Evolutionary conservation across 2,888 invertebrate species (phyloP).

Genomic region (Nomada ruficornis): DNA sequence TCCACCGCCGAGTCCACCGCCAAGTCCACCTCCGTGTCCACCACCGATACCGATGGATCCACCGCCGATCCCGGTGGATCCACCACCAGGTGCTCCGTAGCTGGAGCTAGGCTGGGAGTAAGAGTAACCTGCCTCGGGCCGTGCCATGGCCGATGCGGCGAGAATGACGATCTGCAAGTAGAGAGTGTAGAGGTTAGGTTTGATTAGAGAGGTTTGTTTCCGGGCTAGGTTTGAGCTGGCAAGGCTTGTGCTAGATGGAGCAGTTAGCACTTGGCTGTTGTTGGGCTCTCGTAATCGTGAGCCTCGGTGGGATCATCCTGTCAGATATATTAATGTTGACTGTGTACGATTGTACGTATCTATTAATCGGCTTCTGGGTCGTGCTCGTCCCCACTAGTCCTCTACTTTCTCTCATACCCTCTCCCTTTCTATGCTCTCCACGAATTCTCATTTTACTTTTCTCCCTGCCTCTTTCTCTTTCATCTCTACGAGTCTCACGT

Average conservation of each 20-base stretch:
- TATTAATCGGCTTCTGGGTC: constrained; percentile 11
- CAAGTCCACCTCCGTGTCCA: constrained; percentile 66
- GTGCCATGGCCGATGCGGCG: constrained; percentile 81
- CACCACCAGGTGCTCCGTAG: constrained; percentile 74
- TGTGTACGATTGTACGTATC: constrained; percentile 31
- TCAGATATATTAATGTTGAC: constrained; percentile 27
- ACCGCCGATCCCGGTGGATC: constrained; percentile 42
- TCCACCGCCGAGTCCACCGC: constrained; percentile 67
- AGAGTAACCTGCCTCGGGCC: constrained; percentile 82
- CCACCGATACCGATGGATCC: constrained; percentile 59
- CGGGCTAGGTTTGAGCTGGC: too few species aligned
- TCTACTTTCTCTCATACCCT: constrained; percentile 50
- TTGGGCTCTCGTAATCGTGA: constrained; percentile 22
- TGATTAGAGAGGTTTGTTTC: not conserved
- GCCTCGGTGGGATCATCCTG: constrained; percentile 21
- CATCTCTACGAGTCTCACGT: constrained; percentile 3
- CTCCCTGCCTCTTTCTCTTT: constrained; percentile 1
- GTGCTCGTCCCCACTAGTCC: constrained; percentile 30
- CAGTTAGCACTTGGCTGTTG: too few species aligned
- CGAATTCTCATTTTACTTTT: constrained; percentile 33
- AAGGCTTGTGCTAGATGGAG: too few species aligned
- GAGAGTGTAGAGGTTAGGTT: not conserved
- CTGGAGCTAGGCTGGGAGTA: constrained; percentile 79
- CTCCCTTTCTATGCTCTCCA: constrained; percentile 44
- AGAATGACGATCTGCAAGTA: constrained; percentile 79